These are phyloP conservation scores for Scytalopus superciliaris DNA, from an alignment of 2,113 vertebrate species.

Conservation along the genomic window DNA sequence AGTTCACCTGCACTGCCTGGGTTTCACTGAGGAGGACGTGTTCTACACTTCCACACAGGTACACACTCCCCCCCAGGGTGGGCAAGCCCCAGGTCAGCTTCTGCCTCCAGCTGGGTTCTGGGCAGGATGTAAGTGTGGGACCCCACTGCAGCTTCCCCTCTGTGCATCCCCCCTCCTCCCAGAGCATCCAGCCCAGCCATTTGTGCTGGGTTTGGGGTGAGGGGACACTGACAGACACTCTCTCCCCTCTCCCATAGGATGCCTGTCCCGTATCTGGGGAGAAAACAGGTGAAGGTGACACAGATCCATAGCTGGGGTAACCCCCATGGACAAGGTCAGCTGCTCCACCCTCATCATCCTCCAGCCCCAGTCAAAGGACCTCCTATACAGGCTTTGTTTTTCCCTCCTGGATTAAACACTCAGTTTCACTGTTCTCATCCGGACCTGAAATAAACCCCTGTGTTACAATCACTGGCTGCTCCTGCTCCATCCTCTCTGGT, in stretches of 20 bases:
- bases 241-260: background rate
- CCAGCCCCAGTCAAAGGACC: background rate
- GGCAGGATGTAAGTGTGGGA: rapidly evolving
- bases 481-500: background rate
- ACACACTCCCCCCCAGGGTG: background rate
- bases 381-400: background rate
- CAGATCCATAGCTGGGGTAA: background rate
- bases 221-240: rapidly evolving
- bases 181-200: rapidly evolving
- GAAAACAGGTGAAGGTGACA: rapidly evolving
- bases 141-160: background rate
- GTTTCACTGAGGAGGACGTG: background rate
- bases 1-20: background rate
- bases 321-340: rapidly evolving
- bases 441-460: background rate
- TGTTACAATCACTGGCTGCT: background rate
- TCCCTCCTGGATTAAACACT: background rate
- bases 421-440: background rate
- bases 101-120: background rate
- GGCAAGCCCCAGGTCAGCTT: background rate
- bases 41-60: background rate
- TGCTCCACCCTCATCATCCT: background rate
- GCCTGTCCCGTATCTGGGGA: background rate
- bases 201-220: background rate
- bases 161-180: background rate